Evolutionary conservation across 2,888 invertebrate species (phyloP).

Genomic region (Holacanthella duospinosa): DNA sequence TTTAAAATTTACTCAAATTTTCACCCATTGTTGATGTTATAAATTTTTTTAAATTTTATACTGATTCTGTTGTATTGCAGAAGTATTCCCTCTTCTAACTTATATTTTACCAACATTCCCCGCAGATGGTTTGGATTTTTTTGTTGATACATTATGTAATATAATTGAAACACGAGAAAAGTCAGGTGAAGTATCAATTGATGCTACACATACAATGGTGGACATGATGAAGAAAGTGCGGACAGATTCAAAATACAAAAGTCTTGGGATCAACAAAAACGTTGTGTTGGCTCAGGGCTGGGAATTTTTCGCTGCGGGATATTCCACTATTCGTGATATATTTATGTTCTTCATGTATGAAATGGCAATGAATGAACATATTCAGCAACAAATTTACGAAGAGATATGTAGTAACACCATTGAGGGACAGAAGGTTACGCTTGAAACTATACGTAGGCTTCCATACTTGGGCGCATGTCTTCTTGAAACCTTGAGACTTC

Average conservation of each 20-base stretch:
- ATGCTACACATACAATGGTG: background rate
- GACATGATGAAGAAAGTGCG: background rate
- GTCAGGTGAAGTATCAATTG: background rate
- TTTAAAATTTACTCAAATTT: background rate
- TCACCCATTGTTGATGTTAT: background rate
- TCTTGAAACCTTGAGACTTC: background rate
- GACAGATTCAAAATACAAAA: conserved; percentile 13
- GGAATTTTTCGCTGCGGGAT: conserved; percentile 24
- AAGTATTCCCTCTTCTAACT: background rate
- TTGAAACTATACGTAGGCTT: background rate
- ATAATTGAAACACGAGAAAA: background rate
- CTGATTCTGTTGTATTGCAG: too few relatives aligned
- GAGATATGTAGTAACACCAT: too few relatives aligned
- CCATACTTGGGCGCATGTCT: background rate
- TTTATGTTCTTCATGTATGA: conserved; percentile 11
- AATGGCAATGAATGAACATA: conserved; percentile 10
- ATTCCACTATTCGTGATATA: conserved; percentile 11
- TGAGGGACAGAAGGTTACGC: too few relatives aligned
- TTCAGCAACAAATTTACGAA: conserved; percentile 11
- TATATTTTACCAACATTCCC: background rate
- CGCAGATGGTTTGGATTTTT: background rate
- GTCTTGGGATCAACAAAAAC: conserved; percentile 13
- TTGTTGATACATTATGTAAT: background rate
- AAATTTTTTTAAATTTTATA: background rate
- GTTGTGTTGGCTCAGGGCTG: conserved; percentile 18